Conservation (phyloP, 2,113 vertebrate species). For the Phalacrocorax brasilianus region DNA sequence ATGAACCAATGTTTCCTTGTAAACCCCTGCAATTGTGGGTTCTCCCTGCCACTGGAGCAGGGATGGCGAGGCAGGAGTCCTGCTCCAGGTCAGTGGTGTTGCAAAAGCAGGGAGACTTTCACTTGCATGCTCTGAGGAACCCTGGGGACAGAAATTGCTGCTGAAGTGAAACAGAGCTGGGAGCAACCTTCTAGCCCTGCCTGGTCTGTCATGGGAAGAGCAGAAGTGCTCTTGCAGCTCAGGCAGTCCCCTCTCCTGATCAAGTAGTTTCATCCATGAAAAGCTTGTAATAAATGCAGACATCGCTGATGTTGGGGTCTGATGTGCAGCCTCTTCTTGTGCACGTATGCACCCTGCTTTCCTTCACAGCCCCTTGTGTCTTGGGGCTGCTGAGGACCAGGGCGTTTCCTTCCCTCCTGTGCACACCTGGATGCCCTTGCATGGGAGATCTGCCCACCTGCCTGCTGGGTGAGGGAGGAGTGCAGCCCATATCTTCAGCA, state of each 20-base stretch:
- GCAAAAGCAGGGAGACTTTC: conserved; percentile 13
- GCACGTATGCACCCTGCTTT: accelerated
- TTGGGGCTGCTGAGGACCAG: neutral
- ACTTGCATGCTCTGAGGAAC: accelerated
- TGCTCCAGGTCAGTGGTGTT: neutral
- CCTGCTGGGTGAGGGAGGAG: neutral
- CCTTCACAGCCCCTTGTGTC: neutral
- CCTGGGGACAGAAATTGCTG: neutral
- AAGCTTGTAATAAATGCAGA: neutral
- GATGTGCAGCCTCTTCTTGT: neutral
- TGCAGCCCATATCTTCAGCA: neutral
- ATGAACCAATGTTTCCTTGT: neutral
- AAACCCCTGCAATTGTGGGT: neutral
- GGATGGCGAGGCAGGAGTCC: neutral
- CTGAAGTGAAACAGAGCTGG: neutral
- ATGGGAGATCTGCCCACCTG: neutral
- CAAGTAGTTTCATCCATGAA: accelerated
- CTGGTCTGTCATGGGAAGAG: neutral
- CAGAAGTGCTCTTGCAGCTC: accelerated
- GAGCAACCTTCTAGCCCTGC: neutral
- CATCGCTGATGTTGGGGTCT: neutral
- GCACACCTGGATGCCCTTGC: neutral
- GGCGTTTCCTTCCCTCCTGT: neutral
- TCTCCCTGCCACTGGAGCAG: neutral
- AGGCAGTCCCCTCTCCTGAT: neutral